Evolutionary conservation across 2,113 vertebrate species (phyloP), one percentile per base, ranked within the genome.

Genomic region (Eira barbara): DNA sequence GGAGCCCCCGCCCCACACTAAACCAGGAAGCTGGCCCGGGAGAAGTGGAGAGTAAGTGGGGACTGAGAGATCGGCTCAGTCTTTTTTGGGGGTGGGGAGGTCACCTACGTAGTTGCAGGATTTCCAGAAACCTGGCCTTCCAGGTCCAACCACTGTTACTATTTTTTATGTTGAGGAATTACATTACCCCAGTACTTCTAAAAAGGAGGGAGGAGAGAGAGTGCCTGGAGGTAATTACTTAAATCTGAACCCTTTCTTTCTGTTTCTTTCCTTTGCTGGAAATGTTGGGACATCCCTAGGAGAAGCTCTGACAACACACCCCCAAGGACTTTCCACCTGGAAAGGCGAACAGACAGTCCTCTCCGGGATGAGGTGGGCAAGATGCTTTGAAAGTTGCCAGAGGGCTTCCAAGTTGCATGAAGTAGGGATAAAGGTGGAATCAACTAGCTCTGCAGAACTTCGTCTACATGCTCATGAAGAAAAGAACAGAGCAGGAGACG

Each of bases 121-220:
- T 67, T 95, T 95, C 88, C 42, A 45, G 17, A 82, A 90, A 86
- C 47, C 29, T 86, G 4, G 2, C 13, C 6, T 61, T 36, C 15
- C 65, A 78, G 36, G 21, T 89, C 47, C 69, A 84, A 65, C 23
- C n/a, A 42, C 4, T 85, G 23, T 71, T 61, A 14, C 34, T 45
- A 36, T 18, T 93, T 95, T 96, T 92, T 76, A 89, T 81, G 89
- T 65, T 81, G 63, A 81, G 55, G 94, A 67, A 45, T 92, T 82
- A 65, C 25, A 81, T 86, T 63, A 47, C 15, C 4, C 39, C 27
- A 34, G 57, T 55, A 34, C 42, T 79, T 86, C 86, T 76, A 27
- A 76, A 82, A 93, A 73, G 42, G 29, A 92, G 7, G 29, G 34
- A 47, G 34, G 47, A 52, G 42, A 52, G 12, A 79, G 20, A 88